phyloP scores from a whole-genome alignment of 2,797 vertebrate species.

The Apogon talboti region DNA sequence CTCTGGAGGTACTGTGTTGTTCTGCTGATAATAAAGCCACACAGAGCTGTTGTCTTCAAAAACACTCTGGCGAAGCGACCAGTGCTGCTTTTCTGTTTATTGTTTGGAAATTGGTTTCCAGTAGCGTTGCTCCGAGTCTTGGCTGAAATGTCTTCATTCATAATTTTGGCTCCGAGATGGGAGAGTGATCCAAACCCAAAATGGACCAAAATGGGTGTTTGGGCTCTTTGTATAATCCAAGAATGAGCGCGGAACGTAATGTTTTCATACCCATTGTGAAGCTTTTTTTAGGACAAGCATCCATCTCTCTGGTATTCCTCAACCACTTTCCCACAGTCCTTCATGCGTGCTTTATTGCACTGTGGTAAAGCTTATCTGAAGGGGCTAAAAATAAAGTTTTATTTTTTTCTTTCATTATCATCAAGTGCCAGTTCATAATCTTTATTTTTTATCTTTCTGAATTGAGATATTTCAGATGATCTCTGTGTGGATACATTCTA shows the following conservation, averaged over 20 bases:
- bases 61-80: constrained; percentile 23
- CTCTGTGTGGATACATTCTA: too few species aligned
- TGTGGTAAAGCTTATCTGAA: constrained; percentile 30
- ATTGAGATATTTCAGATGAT: too few species aligned
- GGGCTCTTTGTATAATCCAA: constrained; percentile 39
- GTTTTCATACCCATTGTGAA: constrained; percentile 46
- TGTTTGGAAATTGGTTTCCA: constrained; percentile 36
- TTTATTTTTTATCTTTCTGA: too few species aligned
- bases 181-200: constrained; percentile 57
- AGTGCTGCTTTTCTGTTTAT: constrained; percentile 17
- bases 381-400: constrained; percentile 1
- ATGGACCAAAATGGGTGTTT: constrained; percentile 25
- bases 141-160: constrained; percentile 63
- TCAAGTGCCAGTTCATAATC: too few species aligned
- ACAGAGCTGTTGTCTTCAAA: constrained; percentile 13
- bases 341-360: constrained; percentile 11
- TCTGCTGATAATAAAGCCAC: constrained; percentile 8
- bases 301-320: constrained; percentile 51
- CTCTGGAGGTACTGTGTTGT: constrained; percentile 7
- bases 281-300: constrained; percentile 56
- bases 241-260: constrained; percentile 43
- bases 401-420: too few species aligned
- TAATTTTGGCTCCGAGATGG: constrained; percentile 34
- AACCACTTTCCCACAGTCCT: constrained; percentile 56
- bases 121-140: constrained; percentile 11